Percentiles rank a stretch among this genome's conserved stretches.
These are phyloP conservation scores for Sebastes aleutianus DNA, from an alignment of 2,797 vertebrate genomes.

Conservation along the genomic window DNA sequence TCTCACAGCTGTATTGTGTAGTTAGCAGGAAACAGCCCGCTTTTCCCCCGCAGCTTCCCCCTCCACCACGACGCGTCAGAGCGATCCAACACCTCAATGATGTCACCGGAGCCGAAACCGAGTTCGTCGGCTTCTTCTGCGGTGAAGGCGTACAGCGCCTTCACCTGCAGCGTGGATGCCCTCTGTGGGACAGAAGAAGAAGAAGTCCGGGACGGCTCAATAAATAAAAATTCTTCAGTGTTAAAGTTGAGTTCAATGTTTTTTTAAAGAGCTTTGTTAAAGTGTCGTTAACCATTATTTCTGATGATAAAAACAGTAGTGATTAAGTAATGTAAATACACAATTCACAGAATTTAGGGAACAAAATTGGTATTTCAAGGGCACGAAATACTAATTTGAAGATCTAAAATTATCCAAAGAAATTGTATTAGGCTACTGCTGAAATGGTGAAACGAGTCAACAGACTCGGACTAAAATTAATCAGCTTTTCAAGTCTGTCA, in stretches of 20 bases:
- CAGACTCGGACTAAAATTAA: not conserved
- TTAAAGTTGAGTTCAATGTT: not conserved
- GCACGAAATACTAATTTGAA: not conserved
- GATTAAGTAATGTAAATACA: not conserved
- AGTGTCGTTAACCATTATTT: not conserved
- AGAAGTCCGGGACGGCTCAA: not conserved
- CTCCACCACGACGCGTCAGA: constrained; percentile 91
- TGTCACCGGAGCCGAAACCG: constrained; percentile 85
- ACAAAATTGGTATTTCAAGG: not conserved
- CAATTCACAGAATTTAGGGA: not conserved
- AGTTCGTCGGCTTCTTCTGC: constrained; percentile 91
- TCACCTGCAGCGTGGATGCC: constrained; percentile 79
- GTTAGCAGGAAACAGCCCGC: constrained; percentile 93
- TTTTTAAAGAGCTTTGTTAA: not conserved
- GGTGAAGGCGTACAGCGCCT: constrained; percentile 89
- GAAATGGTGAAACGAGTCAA: not conserved
- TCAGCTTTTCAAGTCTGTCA: not conserved
- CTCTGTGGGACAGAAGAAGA: constrained; percentile 39
- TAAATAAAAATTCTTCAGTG: not conserved
- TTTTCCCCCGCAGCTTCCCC: constrained; percentile 84
- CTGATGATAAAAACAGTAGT: not conserved
- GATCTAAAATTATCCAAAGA: not conserved
- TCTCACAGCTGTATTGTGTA: constrained; percentile 83
- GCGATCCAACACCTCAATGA: constrained; percentile 91
- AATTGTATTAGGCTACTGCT: not conserved